Evolutionary conservation across 2,888 invertebrate genomes (phyloP).

Genomic region (Watsonalla binaria): DNA sequence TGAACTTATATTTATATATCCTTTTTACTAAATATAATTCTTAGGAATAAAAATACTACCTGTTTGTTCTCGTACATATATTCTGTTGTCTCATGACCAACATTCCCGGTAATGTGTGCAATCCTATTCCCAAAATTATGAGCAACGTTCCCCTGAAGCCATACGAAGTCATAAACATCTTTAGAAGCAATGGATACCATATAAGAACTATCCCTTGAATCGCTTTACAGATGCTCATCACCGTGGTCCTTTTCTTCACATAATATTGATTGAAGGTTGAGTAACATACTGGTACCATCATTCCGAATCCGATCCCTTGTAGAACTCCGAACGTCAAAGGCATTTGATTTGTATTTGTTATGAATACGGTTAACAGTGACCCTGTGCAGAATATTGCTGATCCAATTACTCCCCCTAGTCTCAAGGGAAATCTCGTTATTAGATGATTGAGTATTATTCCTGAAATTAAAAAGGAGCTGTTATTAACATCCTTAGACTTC

Average conservation of each 20-base stretch:
- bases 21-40: constrained; percentile 9
- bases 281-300: constrained; percentile 81
- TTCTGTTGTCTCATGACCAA: constrained; percentile 69
- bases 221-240: constrained; percentile 81
- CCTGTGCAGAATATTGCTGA: constrained; percentile 71
- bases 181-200: constrained; percentile 77
- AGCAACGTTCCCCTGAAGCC: constrained; percentile 82
- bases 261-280: constrained; percentile 82
- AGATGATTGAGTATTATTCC: constrained; percentile 79
- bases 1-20: constrained; percentile 9
- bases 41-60: constrained; percentile 57
- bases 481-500: too few species aligned
- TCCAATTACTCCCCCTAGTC: constrained; percentile 77
- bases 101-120: constrained; percentile 80
- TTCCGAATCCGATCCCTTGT: constrained; percentile 81
- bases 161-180: constrained; percentile 66
- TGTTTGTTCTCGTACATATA: constrained; percentile 27
- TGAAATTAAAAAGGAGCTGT: constrained; percentile 38
- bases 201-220: constrained; percentile 78
- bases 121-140: constrained; percentile 77
- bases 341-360: constrained; percentile 75
- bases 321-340: constrained; percentile 76
- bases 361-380: constrained; percentile 73
- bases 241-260: constrained; percentile 76
- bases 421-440: constrained; percentile 71